phyloP scores from a whole-genome alignment of 2,113 vertebrate genomes.

The Thryonomys swinderianus region DNA sequence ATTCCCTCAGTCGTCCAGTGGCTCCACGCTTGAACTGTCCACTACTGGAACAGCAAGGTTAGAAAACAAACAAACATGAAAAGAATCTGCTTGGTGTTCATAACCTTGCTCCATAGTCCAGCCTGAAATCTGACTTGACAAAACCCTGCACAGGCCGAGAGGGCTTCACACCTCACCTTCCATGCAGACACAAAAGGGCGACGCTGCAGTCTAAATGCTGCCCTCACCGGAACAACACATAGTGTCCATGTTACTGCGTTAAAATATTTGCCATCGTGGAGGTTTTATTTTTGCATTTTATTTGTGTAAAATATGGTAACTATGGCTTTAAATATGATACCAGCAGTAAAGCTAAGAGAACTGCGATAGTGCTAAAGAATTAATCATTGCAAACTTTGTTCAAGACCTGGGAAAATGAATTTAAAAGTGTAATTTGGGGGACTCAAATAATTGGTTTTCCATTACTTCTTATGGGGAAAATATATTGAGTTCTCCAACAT shows the following conservation, averaged over 20 bases:
- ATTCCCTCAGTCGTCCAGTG: not conserved
- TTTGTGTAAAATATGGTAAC: not conserved
- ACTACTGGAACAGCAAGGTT: not conserved
- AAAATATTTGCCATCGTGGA: not conserved
- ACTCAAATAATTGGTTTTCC: not conserved
- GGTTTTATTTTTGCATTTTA: not conserved
- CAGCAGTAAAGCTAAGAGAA: not conserved
- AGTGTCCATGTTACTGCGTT: not conserved
- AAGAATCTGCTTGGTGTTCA: not conserved
- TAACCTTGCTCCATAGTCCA: not conserved
- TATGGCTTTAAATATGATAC: not conserved
- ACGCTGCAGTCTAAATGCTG: not conserved
- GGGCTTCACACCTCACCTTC: not conserved
- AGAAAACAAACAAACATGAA: not conserved
- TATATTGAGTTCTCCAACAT: not conserved
- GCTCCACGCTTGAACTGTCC: not conserved
- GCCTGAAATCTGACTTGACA: not conserved
- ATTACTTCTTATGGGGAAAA: not conserved
- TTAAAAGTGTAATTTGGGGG: not conserved
- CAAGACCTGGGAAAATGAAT: not conserved
- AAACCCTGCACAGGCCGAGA: not conserved
- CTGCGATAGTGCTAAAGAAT: not conserved
- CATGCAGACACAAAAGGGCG: not conserved
- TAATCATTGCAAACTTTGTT: not conserved
- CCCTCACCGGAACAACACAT: not conserved